Evolutionary conservation across 2,113 vertebrate genomes (phyloP).

Genomic region (Peromyscus polionotus): DNA sequence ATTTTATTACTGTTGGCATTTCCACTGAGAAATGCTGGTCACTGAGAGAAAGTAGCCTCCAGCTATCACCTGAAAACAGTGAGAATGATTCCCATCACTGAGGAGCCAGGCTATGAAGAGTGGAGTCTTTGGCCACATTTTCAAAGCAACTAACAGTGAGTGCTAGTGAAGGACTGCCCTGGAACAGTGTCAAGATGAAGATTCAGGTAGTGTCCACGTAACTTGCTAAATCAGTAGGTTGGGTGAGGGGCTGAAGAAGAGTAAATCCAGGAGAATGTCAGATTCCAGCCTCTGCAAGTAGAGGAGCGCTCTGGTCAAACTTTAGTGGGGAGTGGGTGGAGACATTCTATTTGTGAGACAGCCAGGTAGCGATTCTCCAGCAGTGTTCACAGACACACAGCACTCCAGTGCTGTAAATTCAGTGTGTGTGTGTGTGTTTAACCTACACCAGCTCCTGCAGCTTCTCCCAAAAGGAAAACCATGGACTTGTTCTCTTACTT

Average conservation of each 20-base stretch:
- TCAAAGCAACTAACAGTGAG: not conserved
- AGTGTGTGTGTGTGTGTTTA: not conserved
- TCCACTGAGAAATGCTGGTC: not conserved
- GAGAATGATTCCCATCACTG: not conserved
- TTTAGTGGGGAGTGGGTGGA: not conserved
- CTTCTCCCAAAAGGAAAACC: conserved; percentile 43
- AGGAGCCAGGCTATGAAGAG: not conserved
- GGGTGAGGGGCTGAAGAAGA: not conserved
- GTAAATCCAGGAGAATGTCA: not conserved
- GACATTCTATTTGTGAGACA: not conserved
- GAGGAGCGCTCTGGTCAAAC: not conserved
- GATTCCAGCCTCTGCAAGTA: not conserved
- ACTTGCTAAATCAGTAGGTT: not conserved
- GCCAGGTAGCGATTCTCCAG: not conserved
- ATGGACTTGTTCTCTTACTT: not conserved
- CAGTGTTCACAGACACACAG: not conserved
- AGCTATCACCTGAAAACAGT: not conserved
- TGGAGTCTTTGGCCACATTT: not conserved
- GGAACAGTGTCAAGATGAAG: not conserved
- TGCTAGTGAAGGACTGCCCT: not conserved
- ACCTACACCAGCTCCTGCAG: not conserved
- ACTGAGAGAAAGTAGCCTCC: not conserved
- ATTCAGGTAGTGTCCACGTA: not conserved
- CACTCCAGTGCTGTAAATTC: not conserved
- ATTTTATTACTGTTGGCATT: conserved; percentile 33